Conservation (phyloP, 1,140 invertebrate genomes). For the Tyrophagus putrescentiae region DNA sequence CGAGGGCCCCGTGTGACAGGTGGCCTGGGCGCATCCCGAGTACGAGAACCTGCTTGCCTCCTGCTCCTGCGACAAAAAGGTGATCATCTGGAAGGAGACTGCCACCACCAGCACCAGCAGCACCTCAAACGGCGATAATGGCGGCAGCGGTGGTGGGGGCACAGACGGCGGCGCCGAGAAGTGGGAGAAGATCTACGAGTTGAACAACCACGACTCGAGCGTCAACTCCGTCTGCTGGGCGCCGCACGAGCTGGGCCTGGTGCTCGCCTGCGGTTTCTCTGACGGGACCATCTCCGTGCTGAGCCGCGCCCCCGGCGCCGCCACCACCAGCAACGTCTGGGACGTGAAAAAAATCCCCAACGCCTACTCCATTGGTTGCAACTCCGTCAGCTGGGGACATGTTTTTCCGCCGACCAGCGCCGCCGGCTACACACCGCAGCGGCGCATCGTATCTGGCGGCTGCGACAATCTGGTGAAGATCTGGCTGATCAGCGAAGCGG, state of each 20-base stretch:
- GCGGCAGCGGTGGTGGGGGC: too few species aligned
- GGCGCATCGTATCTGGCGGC: conserved; percentile 81
- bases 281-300: conserved; percentile 89
- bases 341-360: conserved; percentile 65
- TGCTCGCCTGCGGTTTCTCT: conserved; percentile 87
- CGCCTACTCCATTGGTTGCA: conserved; percentile 74
- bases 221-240: conserved; percentile 96
- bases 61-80: conserved; percentile 81
- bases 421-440: not conserved
- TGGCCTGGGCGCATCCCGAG: conserved; percentile 94
- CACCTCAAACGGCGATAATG: too few species aligned
- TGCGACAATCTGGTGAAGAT: conserved; percentile 97
- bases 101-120: too few species aligned
- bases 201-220: conserved; percentile 83
- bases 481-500: conserved; percentile 68
- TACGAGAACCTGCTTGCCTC: conserved; percentile 85
- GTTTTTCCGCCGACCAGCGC: conserved; percentile 53
- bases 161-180: too few species aligned
- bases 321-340: conserved; percentile 58
- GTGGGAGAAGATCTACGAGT: conserved; percentile 86
- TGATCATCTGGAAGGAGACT: conserved; percentile 90
- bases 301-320: conserved; percentile 44
- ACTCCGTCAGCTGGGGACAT: conserved; percentile 92
- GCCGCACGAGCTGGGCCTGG: conserved; percentile 78
- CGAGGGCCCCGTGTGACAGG: conserved; percentile 93